phyloP scores from a whole-genome alignment of 1,140 invertebrate genomes.

The Brachystomella parvula region DNA sequence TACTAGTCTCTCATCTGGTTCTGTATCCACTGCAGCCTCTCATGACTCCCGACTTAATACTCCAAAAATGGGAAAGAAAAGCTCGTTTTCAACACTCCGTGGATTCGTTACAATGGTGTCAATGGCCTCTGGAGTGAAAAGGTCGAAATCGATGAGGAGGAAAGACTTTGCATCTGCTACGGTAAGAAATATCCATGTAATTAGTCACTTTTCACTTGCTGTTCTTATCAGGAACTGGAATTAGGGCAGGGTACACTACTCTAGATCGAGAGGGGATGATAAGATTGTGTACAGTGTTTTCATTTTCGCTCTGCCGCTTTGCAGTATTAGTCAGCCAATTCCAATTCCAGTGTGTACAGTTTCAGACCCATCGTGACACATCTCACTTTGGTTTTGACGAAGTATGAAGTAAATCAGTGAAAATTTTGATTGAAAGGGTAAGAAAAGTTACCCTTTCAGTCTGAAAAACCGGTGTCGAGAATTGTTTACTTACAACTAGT shows the following conservation, averaged over 20 bases:
- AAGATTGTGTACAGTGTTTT: too few species aligned
- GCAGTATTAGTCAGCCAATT: too few species aligned
- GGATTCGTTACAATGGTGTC: constrained; percentile 15
- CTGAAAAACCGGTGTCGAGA: too few species aligned
- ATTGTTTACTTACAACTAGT: too few species aligned
- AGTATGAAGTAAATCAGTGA: too few species aligned
- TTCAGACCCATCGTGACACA: too few species aligned
- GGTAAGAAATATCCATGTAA: constrained; percentile 8
- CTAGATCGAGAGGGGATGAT: too few species aligned
- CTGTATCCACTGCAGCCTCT: neutral
- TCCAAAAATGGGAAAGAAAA: neutral
- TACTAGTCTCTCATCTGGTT: neutral
- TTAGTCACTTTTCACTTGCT: neutral
- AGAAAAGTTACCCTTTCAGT: too few species aligned
- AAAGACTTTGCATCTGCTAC: constrained; percentile 13
- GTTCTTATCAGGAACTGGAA: neutral
- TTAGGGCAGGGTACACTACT: neutral
- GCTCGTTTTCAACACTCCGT: neutral
- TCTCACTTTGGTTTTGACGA: too few species aligned
- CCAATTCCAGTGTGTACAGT: too few species aligned
- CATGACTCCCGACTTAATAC: neutral
- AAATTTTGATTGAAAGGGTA: too few species aligned
- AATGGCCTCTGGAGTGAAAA: constrained; percentile 8
- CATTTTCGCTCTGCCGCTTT: too few species aligned
- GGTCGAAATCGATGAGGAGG: constrained; percentile 6